Evolutionary conservation across 2,888 invertebrate species (phyloP).

Genomic region (Sarcophaga rosellei): DNA sequence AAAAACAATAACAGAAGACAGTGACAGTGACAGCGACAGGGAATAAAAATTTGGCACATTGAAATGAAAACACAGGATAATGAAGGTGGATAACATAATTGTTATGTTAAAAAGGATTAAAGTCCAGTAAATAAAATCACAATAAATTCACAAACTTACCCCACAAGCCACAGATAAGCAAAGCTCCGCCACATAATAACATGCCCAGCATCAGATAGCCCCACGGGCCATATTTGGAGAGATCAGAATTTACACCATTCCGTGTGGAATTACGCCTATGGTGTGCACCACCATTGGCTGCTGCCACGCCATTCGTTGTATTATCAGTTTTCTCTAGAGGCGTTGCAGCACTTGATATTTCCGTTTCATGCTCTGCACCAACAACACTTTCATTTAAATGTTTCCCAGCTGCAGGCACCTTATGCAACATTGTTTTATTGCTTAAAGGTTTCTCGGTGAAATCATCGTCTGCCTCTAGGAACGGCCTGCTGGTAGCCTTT

Average conservation of each 20-base stretch:
- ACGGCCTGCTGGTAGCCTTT: conserved; percentile 60
- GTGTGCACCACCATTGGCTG: conserved; percentile 44
- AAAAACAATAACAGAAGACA: not conserved
- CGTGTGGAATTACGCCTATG: conserved; percentile 78
- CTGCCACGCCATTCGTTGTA: conserved; percentile 44
- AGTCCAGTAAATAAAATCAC: not conserved
- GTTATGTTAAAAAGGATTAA: not conserved
- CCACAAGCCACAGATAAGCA: conserved; percentile 88
- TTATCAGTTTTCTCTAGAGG: conserved; percentile 48
- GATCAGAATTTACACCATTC: conserved; percentile 82
- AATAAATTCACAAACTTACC: conserved; percentile 77
- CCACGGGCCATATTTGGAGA: conserved; percentile 88
- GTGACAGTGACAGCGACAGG: not conserved
- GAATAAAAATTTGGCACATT: conserved; percentile 10
- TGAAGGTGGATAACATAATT: not conserved
- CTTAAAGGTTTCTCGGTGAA: not conserved
- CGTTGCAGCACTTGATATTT: conserved; percentile 8
- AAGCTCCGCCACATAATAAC: conserved; percentile 86
- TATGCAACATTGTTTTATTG: conserved; percentile 72
- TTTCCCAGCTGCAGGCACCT: conserved; percentile 72
- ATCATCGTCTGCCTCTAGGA: not conserved
- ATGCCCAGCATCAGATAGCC: conserved; percentile 88
- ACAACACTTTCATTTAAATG: conserved; percentile 17
- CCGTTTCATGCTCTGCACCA: conserved; percentile 38
- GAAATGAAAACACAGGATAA: not conserved